Evolutionary conservation across 1,140 invertebrate species (phyloP), one percentile per base, ranked within the genome.

Genomic region (Leptinotarsa defecta): DNA sequence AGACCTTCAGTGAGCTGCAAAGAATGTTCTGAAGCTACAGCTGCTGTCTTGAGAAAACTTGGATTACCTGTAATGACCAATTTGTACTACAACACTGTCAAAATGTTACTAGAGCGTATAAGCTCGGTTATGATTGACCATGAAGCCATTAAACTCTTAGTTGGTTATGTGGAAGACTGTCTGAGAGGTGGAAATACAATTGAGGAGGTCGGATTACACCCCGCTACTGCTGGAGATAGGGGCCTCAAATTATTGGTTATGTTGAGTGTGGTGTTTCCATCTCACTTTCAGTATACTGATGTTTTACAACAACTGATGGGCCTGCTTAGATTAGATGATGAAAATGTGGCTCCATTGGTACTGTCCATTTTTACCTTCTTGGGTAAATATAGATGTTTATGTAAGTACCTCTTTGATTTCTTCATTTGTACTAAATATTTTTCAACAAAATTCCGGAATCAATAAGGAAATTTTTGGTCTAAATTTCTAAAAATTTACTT

Each of bases 101-200:
- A 98, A 88, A 95, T 96, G 91, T 85, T 99, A 15, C 87, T 99
- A 43, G 96, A 99, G 86, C 88, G 97, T 78, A 94, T 97, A 15
- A 97, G 96, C 57, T 97, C 96, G 0, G 95, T 99, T 3, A 96
- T 98, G 93, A 94, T 99, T 19, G 97, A 99, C 84, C 92, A 93
- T 79, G 91, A 94, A 76, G 94, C 96, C 0, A 89, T 96, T 73
- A 90, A 92, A 71, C 87, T 92, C 73, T 86, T 93, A n/a, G 90
- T 94, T 52, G 87, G 89, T 61, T 93, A 91, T 81, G 90, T 92
- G 17, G 90, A 91, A 82, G 91, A 93, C 73, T 92, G 92, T 81
- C 86, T 94, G 11, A 89, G 89, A 78, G 89, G 89, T 27, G 91
- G 91, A 13, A 91, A 91, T 78, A 87, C 91, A 3, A 90, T 92